phyloP scores from a whole-genome alignment of 2,797 vertebrate genomes.

The Parambassis ranga region DNA sequence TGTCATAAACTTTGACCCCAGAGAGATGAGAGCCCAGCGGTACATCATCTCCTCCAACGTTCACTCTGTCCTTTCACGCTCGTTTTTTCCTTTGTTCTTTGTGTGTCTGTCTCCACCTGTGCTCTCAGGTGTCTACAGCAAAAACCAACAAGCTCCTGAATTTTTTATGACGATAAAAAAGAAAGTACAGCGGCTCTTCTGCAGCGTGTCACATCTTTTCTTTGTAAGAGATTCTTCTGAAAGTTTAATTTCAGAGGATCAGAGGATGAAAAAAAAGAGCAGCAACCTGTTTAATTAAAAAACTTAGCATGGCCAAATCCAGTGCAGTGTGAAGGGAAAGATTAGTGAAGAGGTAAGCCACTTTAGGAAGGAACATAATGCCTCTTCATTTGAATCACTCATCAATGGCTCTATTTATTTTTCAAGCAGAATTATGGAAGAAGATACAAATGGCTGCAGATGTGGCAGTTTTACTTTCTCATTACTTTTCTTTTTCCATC shows the following conservation, averaged over 20 bases:
- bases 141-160: conserved; percentile 39
- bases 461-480: neutral
- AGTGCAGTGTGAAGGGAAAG: conserved; percentile 73
- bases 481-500: neutral
- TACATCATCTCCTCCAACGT: conserved; percentile 58
- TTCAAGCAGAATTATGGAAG: neutral
- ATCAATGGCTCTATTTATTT: conserved; percentile 17
- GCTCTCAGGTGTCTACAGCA: conserved; percentile 6
- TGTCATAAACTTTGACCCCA: conserved; percentile 87
- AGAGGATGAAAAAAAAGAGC: conserved; percentile 73
- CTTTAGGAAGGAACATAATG: conserved; percentile 55
- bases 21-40: conserved; percentile 91
- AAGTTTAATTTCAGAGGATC: conserved; percentile 77
- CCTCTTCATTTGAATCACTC: conserved; percentile 36
- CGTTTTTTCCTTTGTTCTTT: conserved; percentile 3
- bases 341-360: conserved; percentile 75
- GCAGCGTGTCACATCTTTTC: conserved; percentile 4
- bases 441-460: neutral
- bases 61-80: neutral
- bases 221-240: conserved; percentile 52
- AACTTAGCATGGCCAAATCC: conserved; percentile 74
- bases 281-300: conserved; percentile 87
- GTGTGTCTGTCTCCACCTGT: neutral
- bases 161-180: conserved; percentile 44
- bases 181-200: neutral